Conservation (phyloP, 1,140 invertebrate genomes). For the Idris sp. region DNA sequence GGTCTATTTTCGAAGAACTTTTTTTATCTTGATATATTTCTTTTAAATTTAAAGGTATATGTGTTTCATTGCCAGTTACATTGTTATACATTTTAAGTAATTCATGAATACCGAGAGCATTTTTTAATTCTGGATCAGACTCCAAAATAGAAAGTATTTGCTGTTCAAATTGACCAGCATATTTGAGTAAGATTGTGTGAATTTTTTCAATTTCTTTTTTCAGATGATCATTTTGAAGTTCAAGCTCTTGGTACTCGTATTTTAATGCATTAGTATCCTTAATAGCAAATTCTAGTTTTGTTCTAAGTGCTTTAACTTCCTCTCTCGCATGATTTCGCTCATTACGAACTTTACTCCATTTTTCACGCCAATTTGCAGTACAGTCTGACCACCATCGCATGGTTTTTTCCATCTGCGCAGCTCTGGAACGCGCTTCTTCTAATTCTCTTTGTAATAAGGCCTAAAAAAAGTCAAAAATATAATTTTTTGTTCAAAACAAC, state of each 20-base stretch:
- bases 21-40: slow-evolving; percentile 56
- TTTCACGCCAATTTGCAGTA: slow-evolving; percentile 94
- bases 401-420: slow-evolving; percentile 98
- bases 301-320: slow-evolving; percentile 88
- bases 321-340: slow-evolving; percentile 92
- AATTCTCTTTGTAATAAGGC: slow-evolving; percentile 87
- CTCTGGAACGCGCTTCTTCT: slow-evolving; percentile 92
- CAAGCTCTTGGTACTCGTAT: slow-evolving; percentile 88
- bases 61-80: slow-evolving; percentile 47
- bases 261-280: slow-evolving; percentile 88
- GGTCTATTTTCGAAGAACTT: slow-evolving; percentile 55
- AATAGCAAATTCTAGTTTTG: slow-evolving; percentile 86
- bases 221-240: slow-evolving; percentile 88
- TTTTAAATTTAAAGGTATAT: slow-evolving; percentile 31
- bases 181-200: slow-evolving; percentile 83
- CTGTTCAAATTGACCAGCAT: slow-evolving; percentile 82
- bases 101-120: slow-evolving; percentile 71
- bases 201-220: slow-evolving; percentile 89
- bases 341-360: slow-evolving; percentile 95
- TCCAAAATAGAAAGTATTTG: slow-evolving; percentile 73
- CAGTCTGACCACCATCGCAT: slow-evolving; percentile 98
- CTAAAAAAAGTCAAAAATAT: slow-evolving; percentile 66
- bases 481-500: too few species aligned
- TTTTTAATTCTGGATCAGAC: slow-evolving; percentile 72
- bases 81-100: slow-evolving; percentile 73